These are phyloP conservation scores for Mactra quadrangularis DNA, from an alignment of 1,140 invertebrate species.

Conservation along the genomic window DNA sequence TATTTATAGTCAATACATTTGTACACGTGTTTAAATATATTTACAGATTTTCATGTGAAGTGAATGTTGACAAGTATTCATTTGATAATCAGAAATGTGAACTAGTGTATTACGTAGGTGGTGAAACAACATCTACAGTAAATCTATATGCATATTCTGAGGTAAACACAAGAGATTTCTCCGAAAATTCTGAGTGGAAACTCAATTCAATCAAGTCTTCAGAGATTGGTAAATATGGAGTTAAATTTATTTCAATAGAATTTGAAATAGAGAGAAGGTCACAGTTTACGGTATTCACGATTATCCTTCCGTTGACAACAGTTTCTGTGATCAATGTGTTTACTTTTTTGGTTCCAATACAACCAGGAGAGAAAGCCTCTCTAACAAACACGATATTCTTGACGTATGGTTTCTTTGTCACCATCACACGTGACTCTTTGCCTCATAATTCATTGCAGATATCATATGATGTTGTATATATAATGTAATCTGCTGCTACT, in stretches of 20 bases:
- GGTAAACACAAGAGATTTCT: not conserved
- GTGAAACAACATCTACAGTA: conserved; percentile 11
- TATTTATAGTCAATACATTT: too few species aligned
- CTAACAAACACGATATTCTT: conserved; percentile 43
- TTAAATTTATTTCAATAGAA: not conserved
- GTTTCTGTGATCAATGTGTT: conserved; percentile 19
- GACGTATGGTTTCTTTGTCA: conserved; percentile 42
- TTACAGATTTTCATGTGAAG: conserved; percentile 39
- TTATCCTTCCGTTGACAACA: conserved; percentile 13
- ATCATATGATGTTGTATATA: conserved; percentile 19
- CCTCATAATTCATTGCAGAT: conserved; percentile 40
- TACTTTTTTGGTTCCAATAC: conserved; percentile 32
- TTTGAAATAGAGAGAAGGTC: conserved; percentile 20
- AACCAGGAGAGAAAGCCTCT: conserved; percentile 41
- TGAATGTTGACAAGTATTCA: conserved; percentile 20
- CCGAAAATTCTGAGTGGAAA: conserved; percentile 41
- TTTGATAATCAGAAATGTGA: conserved; percentile 38
- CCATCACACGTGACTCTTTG: conserved; percentile 35
- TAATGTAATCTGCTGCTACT: not conserved
- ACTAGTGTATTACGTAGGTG: conserved; percentile 14
- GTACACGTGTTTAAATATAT: too few species aligned
- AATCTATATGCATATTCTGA: not conserved
- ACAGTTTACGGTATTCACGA: conserved; percentile 15
- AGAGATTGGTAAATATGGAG: not conserved
- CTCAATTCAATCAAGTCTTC: not conserved